Evolutionary conservation across 2,113 vertebrate genomes (phyloP).

Genomic region (Merops nubicus): DNA sequence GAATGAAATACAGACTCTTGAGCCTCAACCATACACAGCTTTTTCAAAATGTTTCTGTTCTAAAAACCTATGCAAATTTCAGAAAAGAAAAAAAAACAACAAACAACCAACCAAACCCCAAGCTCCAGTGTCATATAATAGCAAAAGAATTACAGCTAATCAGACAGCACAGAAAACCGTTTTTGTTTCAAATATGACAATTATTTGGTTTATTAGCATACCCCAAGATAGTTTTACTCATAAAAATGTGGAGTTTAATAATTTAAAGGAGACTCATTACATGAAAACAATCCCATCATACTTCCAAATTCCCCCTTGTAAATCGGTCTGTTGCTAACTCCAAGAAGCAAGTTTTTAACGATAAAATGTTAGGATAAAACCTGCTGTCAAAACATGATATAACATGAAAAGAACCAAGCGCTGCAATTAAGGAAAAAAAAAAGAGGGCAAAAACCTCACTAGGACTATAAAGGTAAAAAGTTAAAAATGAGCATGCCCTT

Average conservation of each 20-base stretch:
- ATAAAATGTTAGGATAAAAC: too few species aligned
- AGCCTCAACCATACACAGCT: not conserved
- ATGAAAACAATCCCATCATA: not conserved
- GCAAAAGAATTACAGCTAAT: not conserved
- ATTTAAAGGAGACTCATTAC: not conserved
- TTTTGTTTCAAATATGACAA: not conserved
- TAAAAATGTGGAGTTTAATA: not conserved
- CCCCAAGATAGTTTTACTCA: not conserved
- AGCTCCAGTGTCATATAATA: not conserved
- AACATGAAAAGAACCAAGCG: not conserved
- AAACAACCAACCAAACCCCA: not conserved
- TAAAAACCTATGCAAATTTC: not conserved
- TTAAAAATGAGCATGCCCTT: not conserved
- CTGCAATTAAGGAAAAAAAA: too few species aligned
- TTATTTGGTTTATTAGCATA: not conserved
- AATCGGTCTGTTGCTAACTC: not conserved
- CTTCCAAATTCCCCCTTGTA: rapidly evolving
- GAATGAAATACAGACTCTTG: not conserved
- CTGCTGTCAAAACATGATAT: rapidly evolving
- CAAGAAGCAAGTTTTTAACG: not conserved
- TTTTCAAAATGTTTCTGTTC: rapidly evolving
- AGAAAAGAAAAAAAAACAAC: not conserved
- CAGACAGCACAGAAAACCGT: not conserved
- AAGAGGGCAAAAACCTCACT: not conserved
- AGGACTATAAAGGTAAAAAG: not conserved